Evolutionary conservation across 2,888 invertebrate genomes (phyloP), one percentile per base, ranked within the genome.

Genomic region (Ormyrus labotus): DNA sequence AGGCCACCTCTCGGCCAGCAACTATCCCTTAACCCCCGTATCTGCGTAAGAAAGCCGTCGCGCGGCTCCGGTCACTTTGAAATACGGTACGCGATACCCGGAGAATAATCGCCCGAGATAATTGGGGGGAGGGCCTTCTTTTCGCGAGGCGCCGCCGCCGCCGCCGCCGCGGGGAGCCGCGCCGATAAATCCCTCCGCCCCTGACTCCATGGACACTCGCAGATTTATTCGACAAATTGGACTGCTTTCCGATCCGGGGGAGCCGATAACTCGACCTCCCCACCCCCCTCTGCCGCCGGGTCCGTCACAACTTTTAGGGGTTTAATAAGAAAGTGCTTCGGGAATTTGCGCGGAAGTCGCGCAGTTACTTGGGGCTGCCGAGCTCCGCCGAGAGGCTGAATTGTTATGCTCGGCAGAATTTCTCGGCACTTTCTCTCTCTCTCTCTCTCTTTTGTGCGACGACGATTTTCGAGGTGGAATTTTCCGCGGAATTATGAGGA

Each of bases 151-250:
- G 8, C 63, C 72, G 53, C 61, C 19, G 19, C 19, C 47, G 6
- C 63, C 55, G 6, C 63, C 55, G 10, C 6, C 55, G n/a, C 51
- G 11, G 11, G 34, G 5, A 55, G 63, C 47, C 48, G 53, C 19
- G 19, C 51, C 67, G 60, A 78, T 78, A 72, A 78, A 78, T 78
- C 19, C 19, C 19, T 19, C 19, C 55, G 71, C 68, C 77, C 68
- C 55, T 11, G 63, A 53, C 61, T 78, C 68, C 61, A 78, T 72
- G 67, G 78, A 78, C 78, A 78, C 60, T 78, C 72, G 34, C 67
- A 78, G 78, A 78, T 78, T 78, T 78, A 78, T 78, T 78, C 78
- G 78, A 72, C 72, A 72, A 78, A 78, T 78, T 78, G 78, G 72
- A 78, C 72, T 72, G 65, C 72, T 78, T 78, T 78, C 60, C 60